Base-by-base conservation (phyloP, 1,140 invertebrate species). In the Diorhabda sublineata region DNA sequence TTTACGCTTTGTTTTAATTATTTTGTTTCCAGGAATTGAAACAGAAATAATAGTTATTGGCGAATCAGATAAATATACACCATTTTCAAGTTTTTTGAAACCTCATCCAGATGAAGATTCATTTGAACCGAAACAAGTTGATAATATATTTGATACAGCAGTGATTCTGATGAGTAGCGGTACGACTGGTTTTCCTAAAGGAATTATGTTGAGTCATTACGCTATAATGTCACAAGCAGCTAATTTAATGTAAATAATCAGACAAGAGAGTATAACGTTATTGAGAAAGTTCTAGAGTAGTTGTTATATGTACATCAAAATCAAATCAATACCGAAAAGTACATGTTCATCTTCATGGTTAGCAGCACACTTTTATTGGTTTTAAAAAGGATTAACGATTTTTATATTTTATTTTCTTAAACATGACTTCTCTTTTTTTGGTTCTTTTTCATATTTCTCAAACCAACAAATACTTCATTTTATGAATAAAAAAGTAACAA, bases 131-230 rank as follows among this genome's bases (percentile, higher is more conserved):
- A 58, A 60, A 41, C 60, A 60, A 47, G 68, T 76, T 11, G 57
- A 71, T 2, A 66, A 70, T 68, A 45, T 73, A 26, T n/a, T 69
- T n/a, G 74, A 79, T 52, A 81, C 75, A 0, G 78, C 76, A 4
- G 59, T 78, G 0, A 78, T 85, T n/a, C 56, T 84, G 6, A 83
- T 79, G 68, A 85, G 90, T 2, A 91, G 89, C 74, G 91, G 91
- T 3, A 91, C 90, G 3, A 92, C 90, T 56, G 90, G 90, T 57
- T 79, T 87, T 45, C 90, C 91, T 0, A 93, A 93, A 80, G 90
- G 90, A 7, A 89, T 91, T 0, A 85, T 88, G 76, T 74, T 91
- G 2, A 88, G 88, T 3, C 89, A 92, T 71, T 71, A 76, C 64
- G 52, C 69, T 11, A 11, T 76, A 26, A 47, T 70, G 7, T 61